Conservation (phyloP, 1,140 invertebrate genomes). For the Drosophila pandora region DNA sequence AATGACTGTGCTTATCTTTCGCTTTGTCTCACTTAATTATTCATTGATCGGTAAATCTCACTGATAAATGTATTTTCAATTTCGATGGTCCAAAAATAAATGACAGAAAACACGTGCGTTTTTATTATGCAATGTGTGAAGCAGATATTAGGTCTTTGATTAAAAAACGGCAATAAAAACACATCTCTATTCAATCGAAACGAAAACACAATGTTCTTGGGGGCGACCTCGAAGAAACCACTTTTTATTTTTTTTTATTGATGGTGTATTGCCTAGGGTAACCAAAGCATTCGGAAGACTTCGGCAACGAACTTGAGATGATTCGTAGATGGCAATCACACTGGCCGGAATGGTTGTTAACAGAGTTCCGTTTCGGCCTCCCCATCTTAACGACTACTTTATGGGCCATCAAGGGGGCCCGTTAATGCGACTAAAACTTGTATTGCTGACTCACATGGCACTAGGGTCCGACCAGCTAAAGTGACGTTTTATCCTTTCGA, state of each 20-base stretch:
- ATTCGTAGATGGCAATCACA: conserved; percentile 30
- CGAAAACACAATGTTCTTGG: conserved; percentile 53
- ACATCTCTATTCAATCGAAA: conserved; percentile 18
- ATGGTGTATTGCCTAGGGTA: conserved; percentile 4
- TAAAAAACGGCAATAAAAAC: conserved; percentile 13
- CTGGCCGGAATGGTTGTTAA: conserved; percentile 14
- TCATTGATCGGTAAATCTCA: conserved; percentile 31
- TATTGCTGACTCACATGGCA: conserved; percentile 76
- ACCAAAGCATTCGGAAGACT: conserved; percentile 14
- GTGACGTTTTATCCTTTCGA: conserved; percentile 79
- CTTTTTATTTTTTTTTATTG: conserved; percentile 44
- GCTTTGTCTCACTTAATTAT: conserved; percentile 32
- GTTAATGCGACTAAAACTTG: conserved; percentile 27
- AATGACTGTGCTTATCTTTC: conserved; percentile 23
- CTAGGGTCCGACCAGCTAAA: conserved; percentile 81
- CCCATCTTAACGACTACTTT: conserved; percentile 43
- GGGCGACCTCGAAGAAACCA: conserved; percentile 48
- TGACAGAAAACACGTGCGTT: conserved; percentile 32
- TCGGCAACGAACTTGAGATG: conserved; percentile 17
- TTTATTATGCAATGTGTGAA: conserved; percentile 31
- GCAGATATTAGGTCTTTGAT: not conserved
- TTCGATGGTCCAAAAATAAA: conserved; percentile 23
- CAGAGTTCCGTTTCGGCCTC: conserved; percentile 45
- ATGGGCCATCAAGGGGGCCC: conserved; percentile 33
- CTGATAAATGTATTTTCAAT: conserved; percentile 15